These are phyloP conservation scores for Lobophora halterata DNA, from an alignment of 2,888 invertebrate species.

Conservation along the genomic window DNA sequence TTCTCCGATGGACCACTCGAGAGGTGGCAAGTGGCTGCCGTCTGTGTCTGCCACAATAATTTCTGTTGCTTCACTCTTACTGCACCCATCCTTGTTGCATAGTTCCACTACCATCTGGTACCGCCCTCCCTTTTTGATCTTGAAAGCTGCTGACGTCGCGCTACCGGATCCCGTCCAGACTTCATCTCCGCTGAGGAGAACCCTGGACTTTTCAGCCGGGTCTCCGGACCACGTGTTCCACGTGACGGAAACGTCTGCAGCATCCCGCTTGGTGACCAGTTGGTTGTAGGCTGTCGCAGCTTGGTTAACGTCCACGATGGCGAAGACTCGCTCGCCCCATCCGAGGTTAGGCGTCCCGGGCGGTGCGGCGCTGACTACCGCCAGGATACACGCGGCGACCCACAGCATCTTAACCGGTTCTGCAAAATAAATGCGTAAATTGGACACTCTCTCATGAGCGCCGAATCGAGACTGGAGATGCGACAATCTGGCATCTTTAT, in stretches of 20 bases:
- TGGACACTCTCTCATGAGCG: constrained; percentile 57
- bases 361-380: constrained; percentile 48
- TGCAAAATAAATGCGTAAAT: constrained; percentile 58
- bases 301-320: constrained; percentile 73
- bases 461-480: constrained; percentile 60
- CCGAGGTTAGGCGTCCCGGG: constrained; percentile 70
- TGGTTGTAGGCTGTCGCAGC: constrained; percentile 76
- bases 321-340: constrained; percentile 73
- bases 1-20: constrained; percentile 63
- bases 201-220: constrained; percentile 57
- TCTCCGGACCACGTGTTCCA: constrained; percentile 77
- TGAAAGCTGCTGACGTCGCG: constrained; percentile 64
- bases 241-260: constrained; percentile 69
- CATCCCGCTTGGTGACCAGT: constrained; percentile 62
- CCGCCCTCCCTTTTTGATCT: constrained; percentile 70
- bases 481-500: constrained; percentile 64
- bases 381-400: constrained; percentile 44
- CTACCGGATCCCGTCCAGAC: constrained; percentile 62
- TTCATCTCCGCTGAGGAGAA: constrained; percentile 61
- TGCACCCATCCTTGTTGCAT: constrained; percentile 70
- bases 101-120: constrained; percentile 70
- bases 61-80: constrained; percentile 63
- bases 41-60: constrained; percentile 73
- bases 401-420: constrained; percentile 66
- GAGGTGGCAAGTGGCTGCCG: constrained; percentile 71